Percentiles rank a stretch among this genome's conserved stretches.
These are phyloP conservation scores for Hylaeus volcanicus DNA, from an alignment of 1,140 invertebrate genomes.

Conservation along the genomic window DNA sequence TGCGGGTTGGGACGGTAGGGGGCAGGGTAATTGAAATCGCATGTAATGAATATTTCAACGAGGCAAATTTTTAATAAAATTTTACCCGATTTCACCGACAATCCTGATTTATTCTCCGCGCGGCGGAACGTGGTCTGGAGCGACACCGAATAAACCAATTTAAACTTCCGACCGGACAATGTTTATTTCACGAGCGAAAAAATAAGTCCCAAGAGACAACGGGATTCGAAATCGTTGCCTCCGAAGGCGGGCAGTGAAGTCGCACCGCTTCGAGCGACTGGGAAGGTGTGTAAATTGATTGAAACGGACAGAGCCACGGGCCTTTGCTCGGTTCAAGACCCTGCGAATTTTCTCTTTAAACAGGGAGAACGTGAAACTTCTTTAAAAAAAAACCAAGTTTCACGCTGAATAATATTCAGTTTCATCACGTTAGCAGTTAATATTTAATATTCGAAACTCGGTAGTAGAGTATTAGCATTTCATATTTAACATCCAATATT, in stretches of 20 bases:
- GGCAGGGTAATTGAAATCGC: conserved; percentile 9
- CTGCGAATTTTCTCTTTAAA: not conserved
- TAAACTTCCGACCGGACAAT: conserved; percentile 9
- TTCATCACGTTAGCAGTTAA: no score
- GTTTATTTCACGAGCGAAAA: conserved; percentile 9
- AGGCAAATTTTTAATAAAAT: conserved; percentile 8
- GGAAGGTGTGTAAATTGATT: not conserved
- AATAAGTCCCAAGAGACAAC: not conserved
- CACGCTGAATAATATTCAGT: no score
- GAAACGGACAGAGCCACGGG: not conserved
- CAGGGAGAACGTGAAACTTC: no score
- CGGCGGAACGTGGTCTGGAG: not conserved
- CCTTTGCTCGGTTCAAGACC: no score
- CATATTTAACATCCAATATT: no score
- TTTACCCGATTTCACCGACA: not conserved
- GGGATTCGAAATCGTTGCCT: not conserved
- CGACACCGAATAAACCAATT: conserved; percentile 7
- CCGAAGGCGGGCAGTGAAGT: not conserved
- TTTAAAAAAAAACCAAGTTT: no score
- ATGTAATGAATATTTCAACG: conserved; percentile 31
- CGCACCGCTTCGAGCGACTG: not conserved
- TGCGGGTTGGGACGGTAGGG: not conserved
- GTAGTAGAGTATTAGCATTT: no score
- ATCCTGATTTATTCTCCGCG: conserved; percentile 2
- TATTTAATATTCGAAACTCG: no score